A percentile compares a stretch with the other conserved stretches of the same genome.
These are phyloP conservation scores for Pelvicachromis taeniatus DNA, from an alignment of 2,113 vertebrate genomes.

Conservation along the genomic window DNA sequence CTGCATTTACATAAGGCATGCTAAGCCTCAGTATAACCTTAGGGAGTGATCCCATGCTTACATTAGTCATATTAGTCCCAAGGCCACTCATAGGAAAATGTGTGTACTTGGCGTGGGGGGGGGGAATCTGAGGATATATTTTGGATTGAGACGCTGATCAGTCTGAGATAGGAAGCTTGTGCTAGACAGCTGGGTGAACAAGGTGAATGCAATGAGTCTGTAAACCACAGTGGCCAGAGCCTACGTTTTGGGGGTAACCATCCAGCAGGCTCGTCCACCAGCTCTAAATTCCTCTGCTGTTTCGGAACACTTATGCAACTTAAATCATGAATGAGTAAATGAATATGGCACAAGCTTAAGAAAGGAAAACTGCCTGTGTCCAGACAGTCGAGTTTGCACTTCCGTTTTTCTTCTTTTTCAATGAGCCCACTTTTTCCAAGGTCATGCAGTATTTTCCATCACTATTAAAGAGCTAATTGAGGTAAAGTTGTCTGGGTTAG, in stretches of 20 bases:
- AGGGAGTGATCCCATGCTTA: not conserved
- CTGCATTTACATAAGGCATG: not conserved
- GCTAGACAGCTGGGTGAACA: not conserved
- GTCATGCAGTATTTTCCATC: constrained; percentile 65
- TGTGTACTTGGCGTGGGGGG: not conserved
- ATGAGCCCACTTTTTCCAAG: constrained; percentile 61
- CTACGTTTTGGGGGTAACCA: constrained; percentile 12
- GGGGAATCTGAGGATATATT: constrained; percentile 31
- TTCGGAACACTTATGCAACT: constrained; percentile 63
- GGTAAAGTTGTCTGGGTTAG: constrained; percentile 60
- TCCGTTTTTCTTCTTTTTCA: constrained; percentile 31
- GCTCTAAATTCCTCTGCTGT: constrained; percentile 67
- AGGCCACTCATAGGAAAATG: constrained; percentile 36
- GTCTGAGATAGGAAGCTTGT: not conserved
- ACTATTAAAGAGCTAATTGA: constrained; percentile 57
- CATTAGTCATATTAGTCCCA: constrained; percentile 10
- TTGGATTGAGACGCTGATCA: constrained; percentile 27
- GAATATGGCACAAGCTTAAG: constrained; percentile 22
- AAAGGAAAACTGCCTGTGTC: constrained; percentile 56
- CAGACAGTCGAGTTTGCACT: constrained; percentile 59
- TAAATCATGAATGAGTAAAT: constrained; percentile 68
- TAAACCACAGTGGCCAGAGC: constrained; percentile 9
- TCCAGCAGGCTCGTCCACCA: constrained; percentile 38
- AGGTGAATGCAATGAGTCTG: constrained; percentile 18
- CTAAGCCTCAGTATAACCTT: not conserved